Evolutionary conservation across 2,888 invertebrate species (phyloP), one percentile per base, ranked within the genome.

Genomic region (Zelleria hepariella): DNA sequence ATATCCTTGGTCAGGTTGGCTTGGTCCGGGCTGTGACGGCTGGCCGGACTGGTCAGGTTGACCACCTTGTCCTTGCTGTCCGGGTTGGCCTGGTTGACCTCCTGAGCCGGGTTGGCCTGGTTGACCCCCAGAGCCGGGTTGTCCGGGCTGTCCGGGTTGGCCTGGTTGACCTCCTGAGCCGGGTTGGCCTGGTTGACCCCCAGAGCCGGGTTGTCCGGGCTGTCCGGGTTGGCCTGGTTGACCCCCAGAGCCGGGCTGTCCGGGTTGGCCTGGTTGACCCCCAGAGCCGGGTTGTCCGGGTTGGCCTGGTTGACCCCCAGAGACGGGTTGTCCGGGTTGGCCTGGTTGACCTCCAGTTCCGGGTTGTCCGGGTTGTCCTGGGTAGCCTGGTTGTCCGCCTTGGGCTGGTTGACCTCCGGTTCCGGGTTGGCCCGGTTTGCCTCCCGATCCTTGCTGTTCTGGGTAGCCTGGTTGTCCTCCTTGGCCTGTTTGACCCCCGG

Each of bases 281-380:
- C 42, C 21, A 18, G 52, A 42, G 21, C 58, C 58, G 1, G 58
- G 58, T 20, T 51, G 49, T 59, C 21, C 54, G 21, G 8, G 59
- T 15, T 20, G 18, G 18, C 58, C 49, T 26, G 58, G 58, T 52
- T 52, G 58, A 0, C 54, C 54, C 24, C 47, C 54, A 15, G 27
- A 53, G 42, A 53, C 59, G 1, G 59, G 59, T 23, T 59, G 59
- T 10, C 65, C 67, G 15, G 64, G 66, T 5, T 52, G 49, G 26
- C 72, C 91, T 90, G 58, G 90, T 88, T 42, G 71, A 88, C 65
- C 77, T 86, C 71, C 91, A 87, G 53, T 77, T 89, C 58, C 74
- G 86, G 68, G 91, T 88, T n/a, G 72, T 89, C 65, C 72, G 87
- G 65, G 90, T 89, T 63, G 60, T 51, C 66, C 66, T 7, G 67